Evolutionary conservation across 2,113 vertebrate species (phyloP).

Genomic region (Charadrius vociferus): DNA sequence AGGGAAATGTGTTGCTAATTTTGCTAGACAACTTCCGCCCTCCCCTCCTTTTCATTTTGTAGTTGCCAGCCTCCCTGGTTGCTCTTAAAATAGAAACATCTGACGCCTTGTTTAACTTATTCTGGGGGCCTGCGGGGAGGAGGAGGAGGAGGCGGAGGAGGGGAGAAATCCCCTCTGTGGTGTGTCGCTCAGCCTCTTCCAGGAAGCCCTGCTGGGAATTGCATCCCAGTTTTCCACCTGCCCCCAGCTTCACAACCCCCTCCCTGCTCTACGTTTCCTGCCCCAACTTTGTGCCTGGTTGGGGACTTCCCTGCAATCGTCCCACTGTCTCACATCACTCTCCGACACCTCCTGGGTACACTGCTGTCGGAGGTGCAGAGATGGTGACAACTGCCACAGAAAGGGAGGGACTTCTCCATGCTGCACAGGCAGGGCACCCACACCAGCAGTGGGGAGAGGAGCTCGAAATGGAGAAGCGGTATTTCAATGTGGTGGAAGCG

Average conservation of each 20-base stretch:
- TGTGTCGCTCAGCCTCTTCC: neutral
- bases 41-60: constrained; percentile 35
- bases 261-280: neutral
- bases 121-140: neutral
- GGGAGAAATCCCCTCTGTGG: neutral
- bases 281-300: neutral
- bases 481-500: neutral
- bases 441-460: neutral
- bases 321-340: neutral
- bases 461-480: neutral
- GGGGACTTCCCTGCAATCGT: neutral
- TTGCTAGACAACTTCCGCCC: constrained; percentile 47
- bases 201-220: neutral
- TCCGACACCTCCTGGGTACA: accelerated
- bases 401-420: no score
- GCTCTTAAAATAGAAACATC: constrained; percentile 52
- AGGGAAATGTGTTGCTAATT: constrained; percentile 58
- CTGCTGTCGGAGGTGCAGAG: accelerated
- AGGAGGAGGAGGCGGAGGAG: neutral
- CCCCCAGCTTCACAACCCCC: neutral
- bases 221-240: neutral
- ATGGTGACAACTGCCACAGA: accelerated
- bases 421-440: accelerated
- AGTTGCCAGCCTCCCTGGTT: constrained; percentile 54
- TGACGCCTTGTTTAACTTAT: constrained; percentile 35